Base-by-base conservation (phyloP, 2,113 vertebrate species). In the Elachura formosa region DNA sequence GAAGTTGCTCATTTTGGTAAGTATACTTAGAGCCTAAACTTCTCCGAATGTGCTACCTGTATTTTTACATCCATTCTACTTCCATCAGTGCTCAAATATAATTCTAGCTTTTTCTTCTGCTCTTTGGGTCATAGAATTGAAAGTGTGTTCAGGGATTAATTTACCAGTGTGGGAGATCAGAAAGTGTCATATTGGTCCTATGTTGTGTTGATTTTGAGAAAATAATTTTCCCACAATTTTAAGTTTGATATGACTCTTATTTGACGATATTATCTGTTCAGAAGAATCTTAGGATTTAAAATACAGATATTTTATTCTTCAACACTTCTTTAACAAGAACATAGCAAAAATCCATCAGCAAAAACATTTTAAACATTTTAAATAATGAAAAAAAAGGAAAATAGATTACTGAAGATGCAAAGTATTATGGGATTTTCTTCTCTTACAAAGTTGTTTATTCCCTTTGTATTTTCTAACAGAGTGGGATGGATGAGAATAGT, bases 1-100 rank as follows among this genome's bases (percentile, higher is more conserved):
- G 98, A 99, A 95, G 98, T 99, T 82, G 85, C 98, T 84, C 99
- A 99, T 96, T 99, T 98, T 83, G 99, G 99, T 99, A 98, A 72
- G 94, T 90, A 20, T 71, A n/a, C 84, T 92, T 63, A 48, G 66
- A 90, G 56, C 51, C 59, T 93, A 69, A 55, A 41, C 22, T 40
- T 90, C 77, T 75, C 25, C 92, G 75, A 88, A 58, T 76, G 12
- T 78, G 19, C 38, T 87, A 17, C 29, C 48, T 82, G 12, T 58
- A 49, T 46, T 69, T 91, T 91, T 85, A 11, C 18, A 34, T 75
- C 20, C 43, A 66, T 75, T 74, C 89, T 43, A 28, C 14, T 41
- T 82, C 20, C 46, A 14, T 63, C 68, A 51, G 28, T 52, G 25
- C 34, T 87, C 56, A 68, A 89, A 72, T 75, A 43, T 25, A 22